Evolutionary conservation across 2,113 vertebrate species (phyloP).

Genomic region (Callipepla californica): DNA sequence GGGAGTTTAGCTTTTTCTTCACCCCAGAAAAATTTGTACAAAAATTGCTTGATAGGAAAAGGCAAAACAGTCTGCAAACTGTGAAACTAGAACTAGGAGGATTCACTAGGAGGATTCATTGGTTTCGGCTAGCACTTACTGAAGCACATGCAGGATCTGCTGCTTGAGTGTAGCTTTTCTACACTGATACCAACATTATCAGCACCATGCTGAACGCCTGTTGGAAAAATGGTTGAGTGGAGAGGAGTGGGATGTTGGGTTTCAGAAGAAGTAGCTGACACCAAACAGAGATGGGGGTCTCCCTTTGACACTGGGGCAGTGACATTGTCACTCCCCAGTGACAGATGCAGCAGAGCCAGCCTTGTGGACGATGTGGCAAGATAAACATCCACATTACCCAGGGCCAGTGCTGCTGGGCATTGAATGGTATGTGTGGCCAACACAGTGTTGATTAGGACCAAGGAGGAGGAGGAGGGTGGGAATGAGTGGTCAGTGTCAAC

Average conservation of each 20-base stretch:
- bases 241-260: not conserved
- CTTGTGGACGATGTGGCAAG: not conserved
- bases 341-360: not conserved
- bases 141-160: not conserved
- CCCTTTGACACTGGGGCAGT: not conserved
- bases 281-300: not conserved
- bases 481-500: not conserved
- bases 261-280: not conserved
- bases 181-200: rapidly evolving
- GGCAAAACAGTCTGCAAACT: not conserved
- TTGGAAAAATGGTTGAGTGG: not conserved
- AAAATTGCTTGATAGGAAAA: not conserved
- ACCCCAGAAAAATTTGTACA: not conserved
- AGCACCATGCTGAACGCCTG: no score
- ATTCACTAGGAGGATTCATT: not conserved
- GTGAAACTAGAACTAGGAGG: not conserved
- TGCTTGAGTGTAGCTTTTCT: not conserved
- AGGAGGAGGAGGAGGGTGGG: not conserved
- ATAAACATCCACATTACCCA: not conserved
- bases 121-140: not conserved
- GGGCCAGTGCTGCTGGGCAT: not conserved
- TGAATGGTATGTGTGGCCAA: not conserved
- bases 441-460: not conserved
- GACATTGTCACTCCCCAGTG: no score
- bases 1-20: not conserved